Evolutionary conservation across 2,797 vertebrate species (phyloP).

Genomic region (Rhinella marina): DNA sequence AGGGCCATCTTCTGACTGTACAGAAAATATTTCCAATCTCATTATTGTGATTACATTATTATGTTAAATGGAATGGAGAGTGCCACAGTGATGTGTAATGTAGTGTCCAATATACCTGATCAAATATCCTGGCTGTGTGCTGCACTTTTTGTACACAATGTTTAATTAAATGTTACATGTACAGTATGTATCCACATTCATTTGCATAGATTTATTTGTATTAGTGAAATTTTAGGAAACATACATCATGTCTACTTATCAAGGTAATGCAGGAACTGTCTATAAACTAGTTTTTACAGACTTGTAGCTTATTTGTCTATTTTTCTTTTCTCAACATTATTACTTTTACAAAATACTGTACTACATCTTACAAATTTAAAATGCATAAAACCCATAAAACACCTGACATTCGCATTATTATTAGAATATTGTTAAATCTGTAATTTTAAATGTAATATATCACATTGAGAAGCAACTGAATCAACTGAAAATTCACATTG

Average conservation of each 20-base stretch:
- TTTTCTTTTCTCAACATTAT: neutral
- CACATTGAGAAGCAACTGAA: neutral
- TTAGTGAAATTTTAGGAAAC: neutral
- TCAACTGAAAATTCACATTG: neutral
- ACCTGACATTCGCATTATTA: neutral
- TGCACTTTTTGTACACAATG: slow-evolving; percentile 24
- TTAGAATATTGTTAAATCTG: neutral
- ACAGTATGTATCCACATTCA: neutral
- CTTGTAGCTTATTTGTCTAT: neutral
- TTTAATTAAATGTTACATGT: slow-evolving; percentile 37
- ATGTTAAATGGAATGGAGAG: slow-evolving; percentile 66
- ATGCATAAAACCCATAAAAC: neutral
- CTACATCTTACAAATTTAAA: neutral
- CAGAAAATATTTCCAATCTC: slow-evolving; percentile 73
- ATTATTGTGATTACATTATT: slow-evolving; percentile 66
- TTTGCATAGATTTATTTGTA: slow-evolving; percentile 15
- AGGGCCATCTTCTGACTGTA: slow-evolving; percentile 97
- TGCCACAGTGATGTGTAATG: slow-evolving; percentile 60
- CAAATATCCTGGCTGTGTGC: slow-evolving; percentile 62
- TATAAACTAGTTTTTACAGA: neutral
- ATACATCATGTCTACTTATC: neutral
- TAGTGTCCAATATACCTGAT: slow-evolving; percentile 67
- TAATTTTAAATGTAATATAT: neutral
- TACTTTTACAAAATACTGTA: neutral
- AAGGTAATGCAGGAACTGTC: neutral